These are phyloP conservation scores for Semotilus atromaculatus DNA, from an alignment of 2,797 vertebrate species.

Conservation along the genomic window DNA sequence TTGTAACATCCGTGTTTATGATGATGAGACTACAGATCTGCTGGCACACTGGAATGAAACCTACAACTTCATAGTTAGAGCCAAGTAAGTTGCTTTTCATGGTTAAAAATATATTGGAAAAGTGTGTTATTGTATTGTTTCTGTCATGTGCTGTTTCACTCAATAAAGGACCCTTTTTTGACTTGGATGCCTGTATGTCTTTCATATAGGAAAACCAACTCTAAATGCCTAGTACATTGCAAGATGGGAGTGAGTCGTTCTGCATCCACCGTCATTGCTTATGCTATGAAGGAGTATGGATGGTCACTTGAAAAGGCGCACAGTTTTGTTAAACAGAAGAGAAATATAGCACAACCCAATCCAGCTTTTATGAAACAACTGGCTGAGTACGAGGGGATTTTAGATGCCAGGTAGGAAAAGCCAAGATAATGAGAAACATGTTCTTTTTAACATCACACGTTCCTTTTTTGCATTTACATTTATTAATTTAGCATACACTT, in stretches of 20 bases:
- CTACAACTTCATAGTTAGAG: constrained; percentile 96
- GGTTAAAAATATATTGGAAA: not conserved
- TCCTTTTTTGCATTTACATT: not conserved
- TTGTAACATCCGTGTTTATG: constrained; percentile 93
- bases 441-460: not conserved
- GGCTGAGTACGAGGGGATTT: constrained; percentile 93
- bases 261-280: constrained; percentile 94
- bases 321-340: constrained; percentile 91
- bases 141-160: not conserved
- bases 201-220: constrained; percentile 88
- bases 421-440: not conserved
- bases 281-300: constrained; percentile 95
- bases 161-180: not conserved
- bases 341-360: constrained; percentile 90
- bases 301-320: constrained; percentile 95
- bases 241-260: constrained; percentile 98
- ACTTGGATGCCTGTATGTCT: not conserved
- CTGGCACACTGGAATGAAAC: constrained; percentile 97
- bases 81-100: constrained; percentile 82
- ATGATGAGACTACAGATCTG: constrained; percentile 93
- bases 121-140: not conserved
- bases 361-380: constrained; percentile 94
- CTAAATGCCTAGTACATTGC: constrained; percentile 98
- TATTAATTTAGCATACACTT: not conserved
- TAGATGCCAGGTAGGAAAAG: constrained; percentile 88